Evolutionary conservation across 2,888 invertebrate species (phyloP), one percentile per base, ranked within the genome.

Genomic region (Biston betularia): DNA sequence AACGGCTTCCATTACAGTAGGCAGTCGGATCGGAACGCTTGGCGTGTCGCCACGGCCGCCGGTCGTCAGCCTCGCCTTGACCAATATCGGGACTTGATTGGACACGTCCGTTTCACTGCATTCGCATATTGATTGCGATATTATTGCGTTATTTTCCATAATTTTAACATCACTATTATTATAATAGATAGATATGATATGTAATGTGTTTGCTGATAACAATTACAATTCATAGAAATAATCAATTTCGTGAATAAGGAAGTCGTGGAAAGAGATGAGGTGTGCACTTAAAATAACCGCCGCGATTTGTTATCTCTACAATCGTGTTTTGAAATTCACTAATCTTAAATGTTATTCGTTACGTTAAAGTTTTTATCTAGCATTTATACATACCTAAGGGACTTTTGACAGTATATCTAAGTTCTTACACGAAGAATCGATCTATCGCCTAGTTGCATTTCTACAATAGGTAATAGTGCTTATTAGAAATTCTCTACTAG

Each of bases 21-120:
- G 77, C 81, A 81, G 79, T 59, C 54, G 49, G 62, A 33, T 50
- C 53, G 42, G 58, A 64, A 57, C 65, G 85, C 80, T 87, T 92
- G 90, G 90, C 91, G 83, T 86, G 85, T 81, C 84, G 87, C 90
- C 92, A 91, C 57, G 61, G 50, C 48, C 42, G 40, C 38, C 62
- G 90, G 88, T 87, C 90, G 85, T 79, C 83, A 84, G 86, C 86
- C 86, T 90, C 81, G 87, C 92, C 92, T 92, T 92, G 92, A 92
- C 92, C 92, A 91, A 90, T 81, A 87, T 92, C 82, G 81, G 82
- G 81, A 77, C 84, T 79, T 79, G 81, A 81, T 79, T 78, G 77
- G 83, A 86, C 85, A 85, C 86, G 85, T 85, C 85, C 80, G 82
- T 79, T 77, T 79, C 75, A 75, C 79, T 79, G 75, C 79, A 77